Conservation (phyloP, 2,797 vertebrate species). For the Rhinichthys osculus region DNA sequence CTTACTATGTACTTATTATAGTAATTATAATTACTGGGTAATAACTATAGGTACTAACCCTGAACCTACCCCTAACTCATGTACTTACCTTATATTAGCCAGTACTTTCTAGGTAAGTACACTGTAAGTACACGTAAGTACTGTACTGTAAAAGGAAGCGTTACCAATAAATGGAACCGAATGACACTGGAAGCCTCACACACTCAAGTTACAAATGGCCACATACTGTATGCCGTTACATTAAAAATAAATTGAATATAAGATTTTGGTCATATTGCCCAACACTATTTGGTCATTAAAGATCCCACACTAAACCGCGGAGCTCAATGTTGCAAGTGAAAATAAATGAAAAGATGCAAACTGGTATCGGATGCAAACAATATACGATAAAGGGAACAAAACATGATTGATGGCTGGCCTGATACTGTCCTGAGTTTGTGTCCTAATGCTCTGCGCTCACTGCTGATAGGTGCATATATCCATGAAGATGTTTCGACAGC, state of each 20-base stretch:
- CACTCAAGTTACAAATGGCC: background rate
- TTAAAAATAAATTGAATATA: background rate
- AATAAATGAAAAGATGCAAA: conserved; percentile 69
- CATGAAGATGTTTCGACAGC: conserved; percentile 73
- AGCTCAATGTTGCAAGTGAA: conserved; percentile 35
- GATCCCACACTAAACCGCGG: background rate
- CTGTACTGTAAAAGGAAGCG: too few relatives aligned
- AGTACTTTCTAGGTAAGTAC: too few relatives aligned
- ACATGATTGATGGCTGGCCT: conserved; percentile 79
- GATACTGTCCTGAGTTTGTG: conserved; percentile 74
- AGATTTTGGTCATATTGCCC: background rate
- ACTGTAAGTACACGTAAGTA: too few relatives aligned
- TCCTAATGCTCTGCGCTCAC: conserved; percentile 82
- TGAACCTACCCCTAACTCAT: too few relatives aligned
- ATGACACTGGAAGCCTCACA: background rate
- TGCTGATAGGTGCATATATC: conserved; percentile 74
- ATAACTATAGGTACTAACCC: too few relatives aligned
- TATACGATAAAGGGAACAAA: conserved; percentile 70
- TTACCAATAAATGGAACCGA: background rate
- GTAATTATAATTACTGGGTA: too few relatives aligned
- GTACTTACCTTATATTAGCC: too few relatives aligned
- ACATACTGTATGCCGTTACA: background rate
- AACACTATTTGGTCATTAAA: background rate
- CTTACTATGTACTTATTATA: too few relatives aligned
- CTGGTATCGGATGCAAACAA: conserved; percentile 46